These are phyloP conservation scores for Sinodicranocentrus sp. DNA, from an alignment of 2,888 invertebrate species.

Conservation along the genomic window DNA sequence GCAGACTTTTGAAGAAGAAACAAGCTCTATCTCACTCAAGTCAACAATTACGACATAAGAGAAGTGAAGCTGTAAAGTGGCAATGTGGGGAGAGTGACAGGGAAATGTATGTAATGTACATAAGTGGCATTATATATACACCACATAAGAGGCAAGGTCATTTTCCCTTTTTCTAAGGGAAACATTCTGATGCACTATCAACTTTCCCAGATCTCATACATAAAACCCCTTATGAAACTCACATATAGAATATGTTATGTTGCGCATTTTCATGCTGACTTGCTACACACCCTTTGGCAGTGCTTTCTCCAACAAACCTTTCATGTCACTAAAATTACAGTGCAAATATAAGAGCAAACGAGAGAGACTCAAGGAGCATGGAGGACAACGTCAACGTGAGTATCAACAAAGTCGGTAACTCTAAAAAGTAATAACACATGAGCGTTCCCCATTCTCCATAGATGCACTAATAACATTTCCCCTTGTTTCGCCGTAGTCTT, in stretches of 20 bases:
- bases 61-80: too few relatives aligned
- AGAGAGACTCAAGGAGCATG: background rate
- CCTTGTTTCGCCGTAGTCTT: too few relatives aligned
- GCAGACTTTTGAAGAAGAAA: too few relatives aligned
- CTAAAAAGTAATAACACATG: slow-evolving; percentile 27
- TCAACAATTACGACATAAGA: too few relatives aligned
- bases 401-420: slow-evolving; percentile 38
- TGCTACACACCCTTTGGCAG: background rate
- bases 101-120: too few relatives aligned
- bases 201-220: slow-evolving; percentile 18
- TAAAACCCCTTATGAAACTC: slow-evolving; percentile 25
- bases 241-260: slow-evolving; percentile 2
- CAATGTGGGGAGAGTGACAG: too few relatives aligned
- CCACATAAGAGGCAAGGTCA: slow-evolving; percentile 15
- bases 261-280: slow-evolving; percentile 40
- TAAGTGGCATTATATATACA: too few relatives aligned
- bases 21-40: background rate
- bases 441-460: slow-evolving; percentile 38
- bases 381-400: slow-evolving; percentile 11
- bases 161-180: background rate
- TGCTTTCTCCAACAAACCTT: background rate
- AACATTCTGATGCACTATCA: background rate
- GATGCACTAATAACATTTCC: slow-evolving; percentile 17
- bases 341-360: background rate
- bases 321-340: slow-evolving; percentile 18